A percentile compares a stretch with the other conserved stretches of the same genome.
These are phyloP conservation scores for Caenorhabditis imperialis DNA, from an alignment of 2,888 invertebrate species.

Conservation along the genomic window DNA sequence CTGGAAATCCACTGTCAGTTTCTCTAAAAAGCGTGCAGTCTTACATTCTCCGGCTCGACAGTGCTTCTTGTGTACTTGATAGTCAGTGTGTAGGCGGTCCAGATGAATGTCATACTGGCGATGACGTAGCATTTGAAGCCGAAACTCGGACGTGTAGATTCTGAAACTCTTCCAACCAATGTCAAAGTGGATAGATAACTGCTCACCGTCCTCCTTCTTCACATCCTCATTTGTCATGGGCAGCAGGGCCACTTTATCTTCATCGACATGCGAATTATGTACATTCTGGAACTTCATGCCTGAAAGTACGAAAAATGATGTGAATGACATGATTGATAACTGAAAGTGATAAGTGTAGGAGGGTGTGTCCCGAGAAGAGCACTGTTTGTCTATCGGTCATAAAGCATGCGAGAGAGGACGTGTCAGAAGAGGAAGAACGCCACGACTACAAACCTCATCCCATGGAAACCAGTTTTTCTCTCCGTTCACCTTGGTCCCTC, in stretches of 20 bases:
- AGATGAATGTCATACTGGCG: conserved; percentile 75
- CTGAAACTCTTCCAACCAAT: not conserved
- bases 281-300: conserved; percentile 45
- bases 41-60: conserved; percentile 63
- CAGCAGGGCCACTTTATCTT: conserved; percentile 20
- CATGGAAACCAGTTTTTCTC: too few relatives aligned
- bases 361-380: conserved; percentile 4
- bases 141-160: conserved; percentile 27
- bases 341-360: conserved; percentile 9
- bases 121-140: conserved; percentile 73
- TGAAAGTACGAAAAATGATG: not conserved
- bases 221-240: conserved; percentile 26
- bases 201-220: conserved; percentile 18
- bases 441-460: too few relatives aligned
- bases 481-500: too few relatives aligned
- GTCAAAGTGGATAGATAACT: too few relatives aligned
- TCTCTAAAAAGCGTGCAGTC: not conserved
- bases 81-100: conserved; percentile 78
- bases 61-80: conserved; percentile 76
- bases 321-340: not conserved
- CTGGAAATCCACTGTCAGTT: conserved; percentile 29
- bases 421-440: too few relatives aligned
- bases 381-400: conserved; percentile 2
- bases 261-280: conserved; percentile 35
- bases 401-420: too few relatives aligned